Percentiles rank a stretch among this genome's conserved stretches.
Evolutionary conservation across 92 coral and sea anemone genomes (phyloP).

Genomic region (Zoanthus solanderi): DNA sequence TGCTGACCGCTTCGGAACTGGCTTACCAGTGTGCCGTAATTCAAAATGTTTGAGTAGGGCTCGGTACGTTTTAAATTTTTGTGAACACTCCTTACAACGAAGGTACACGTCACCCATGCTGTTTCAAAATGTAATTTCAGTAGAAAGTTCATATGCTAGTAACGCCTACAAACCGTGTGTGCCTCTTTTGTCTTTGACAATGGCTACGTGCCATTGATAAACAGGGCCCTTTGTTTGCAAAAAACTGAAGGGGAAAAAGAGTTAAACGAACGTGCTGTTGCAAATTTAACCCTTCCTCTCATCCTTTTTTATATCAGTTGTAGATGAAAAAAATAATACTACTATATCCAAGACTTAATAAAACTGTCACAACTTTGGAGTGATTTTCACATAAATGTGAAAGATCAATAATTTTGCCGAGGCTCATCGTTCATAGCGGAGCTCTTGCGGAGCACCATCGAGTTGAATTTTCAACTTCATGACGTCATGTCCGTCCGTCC

Average conservation of each 20-base stretch:
- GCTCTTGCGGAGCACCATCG: too few species aligned
- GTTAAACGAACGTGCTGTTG: background rate
- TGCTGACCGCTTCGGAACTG: slow-evolving; percentile 27
- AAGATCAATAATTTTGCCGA: too few species aligned
- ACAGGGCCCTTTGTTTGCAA: background rate
- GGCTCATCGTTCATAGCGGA: too few species aligned
- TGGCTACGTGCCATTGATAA: background rate
- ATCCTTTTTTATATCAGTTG: too few species aligned
- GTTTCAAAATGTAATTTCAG: background rate
- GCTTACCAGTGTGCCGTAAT: slow-evolving; percentile 15
- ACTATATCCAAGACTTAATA: too few species aligned
- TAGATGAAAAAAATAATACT: too few species aligned
- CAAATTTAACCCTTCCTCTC: background rate
- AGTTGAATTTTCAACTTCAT: too few species aligned
- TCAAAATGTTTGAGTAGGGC: slow-evolving; percentile 40
- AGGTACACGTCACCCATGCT: slow-evolving; percentile 28
- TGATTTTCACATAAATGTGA: background rate
- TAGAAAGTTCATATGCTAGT: background rate
- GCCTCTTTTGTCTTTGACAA: background rate
- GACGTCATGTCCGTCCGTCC: too few species aligned
- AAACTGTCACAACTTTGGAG: background rate
- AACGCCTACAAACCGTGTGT: too few species aligned
- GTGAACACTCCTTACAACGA: slow-evolving; percentile 12
- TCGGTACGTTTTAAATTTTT: slow-evolving; percentile 35
- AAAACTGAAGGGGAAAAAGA: background rate